Evolutionary conservation across 2,113 vertebrate genomes (phyloP).

Genomic region (Cebus imitator): DNA sequence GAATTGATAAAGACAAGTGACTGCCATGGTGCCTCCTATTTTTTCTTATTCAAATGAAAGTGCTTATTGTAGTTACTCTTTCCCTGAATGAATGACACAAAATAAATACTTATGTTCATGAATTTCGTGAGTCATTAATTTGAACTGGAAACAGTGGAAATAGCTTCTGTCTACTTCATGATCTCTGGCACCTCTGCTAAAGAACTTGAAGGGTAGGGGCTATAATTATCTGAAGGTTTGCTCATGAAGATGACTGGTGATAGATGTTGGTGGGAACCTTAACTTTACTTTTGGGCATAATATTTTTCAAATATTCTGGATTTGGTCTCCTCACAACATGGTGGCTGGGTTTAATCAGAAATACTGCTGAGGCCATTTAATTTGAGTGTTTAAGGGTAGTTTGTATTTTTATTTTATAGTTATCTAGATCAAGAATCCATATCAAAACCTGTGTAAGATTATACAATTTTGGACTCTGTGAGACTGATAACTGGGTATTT

Average conservation of each 20-base stretch:
- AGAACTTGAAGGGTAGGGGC: neutral
- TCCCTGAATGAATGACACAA: neutral
- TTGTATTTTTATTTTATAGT: neutral
- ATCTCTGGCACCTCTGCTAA: neutral
- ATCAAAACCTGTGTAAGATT: neutral
- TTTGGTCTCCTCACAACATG: neutral
- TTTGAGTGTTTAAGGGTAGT: neutral
- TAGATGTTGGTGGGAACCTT: neutral
- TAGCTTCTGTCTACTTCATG: neutral
- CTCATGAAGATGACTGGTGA: neutral
- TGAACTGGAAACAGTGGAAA: neutral
- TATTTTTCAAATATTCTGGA: neutral
- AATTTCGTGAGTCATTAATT: neutral
- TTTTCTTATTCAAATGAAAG: neutral
- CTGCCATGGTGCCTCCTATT: neutral
- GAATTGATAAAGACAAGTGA: neutral
- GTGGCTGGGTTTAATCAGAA: neutral
- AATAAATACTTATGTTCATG: neutral
- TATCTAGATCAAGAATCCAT: neutral
- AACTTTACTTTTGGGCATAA: neutral
- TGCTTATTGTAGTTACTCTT: neutral
- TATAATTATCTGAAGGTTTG: neutral
- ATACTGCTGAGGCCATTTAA: neutral
- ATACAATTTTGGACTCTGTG: neutral
- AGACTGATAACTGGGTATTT: neutral